Conservation (phyloP, 1,140 invertebrate species). For the Listronotus bonariensis region DNA sequence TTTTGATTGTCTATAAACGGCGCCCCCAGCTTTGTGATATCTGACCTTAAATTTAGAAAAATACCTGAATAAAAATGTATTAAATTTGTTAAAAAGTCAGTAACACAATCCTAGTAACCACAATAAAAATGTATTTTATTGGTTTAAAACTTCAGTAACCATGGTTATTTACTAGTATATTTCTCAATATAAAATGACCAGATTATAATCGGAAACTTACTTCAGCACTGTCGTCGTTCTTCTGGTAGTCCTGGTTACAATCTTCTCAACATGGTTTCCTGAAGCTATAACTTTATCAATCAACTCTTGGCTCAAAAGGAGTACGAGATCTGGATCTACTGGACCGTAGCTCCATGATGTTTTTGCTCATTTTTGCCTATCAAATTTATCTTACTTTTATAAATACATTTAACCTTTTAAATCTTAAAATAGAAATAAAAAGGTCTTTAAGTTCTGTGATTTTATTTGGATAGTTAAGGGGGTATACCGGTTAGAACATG, state of each 20-base stretch:
- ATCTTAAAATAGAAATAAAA: slow-evolving; percentile 25
- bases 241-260: slow-evolving; percentile 33
- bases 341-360: slow-evolving; percentile 44
- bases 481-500: not conserved
- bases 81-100: too few species aligned
- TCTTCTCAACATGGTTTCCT: slow-evolving; percentile 58
- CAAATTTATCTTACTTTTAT: not conserved
- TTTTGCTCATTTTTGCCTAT: slow-evolving; percentile 24
- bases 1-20: too few species aligned
- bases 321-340: slow-evolving; percentile 65
- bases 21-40: too few species aligned
- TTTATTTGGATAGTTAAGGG: not conserved
- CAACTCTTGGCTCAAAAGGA: slow-evolving; percentile 61
- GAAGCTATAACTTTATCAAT: slow-evolving; percentile 59
- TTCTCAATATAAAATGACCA: too few species aligned
- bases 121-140: too few species aligned
- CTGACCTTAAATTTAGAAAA: too few species aligned
- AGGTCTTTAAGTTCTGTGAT: not conserved
- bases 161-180: too few species aligned
- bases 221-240: slow-evolving; percentile 32
- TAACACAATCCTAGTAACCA: too few species aligned
- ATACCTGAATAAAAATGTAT: too few species aligned
- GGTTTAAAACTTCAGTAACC: too few species aligned
- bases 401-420: slow-evolving; percentile 17
- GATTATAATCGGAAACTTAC: slow-evolving; percentile 21